A percentile compares a stretch with the other conserved stretches of the same genome.
Conservation (phyloP, 2,797 vertebrate species). For the Bryconaethiops microstoma region DNA sequence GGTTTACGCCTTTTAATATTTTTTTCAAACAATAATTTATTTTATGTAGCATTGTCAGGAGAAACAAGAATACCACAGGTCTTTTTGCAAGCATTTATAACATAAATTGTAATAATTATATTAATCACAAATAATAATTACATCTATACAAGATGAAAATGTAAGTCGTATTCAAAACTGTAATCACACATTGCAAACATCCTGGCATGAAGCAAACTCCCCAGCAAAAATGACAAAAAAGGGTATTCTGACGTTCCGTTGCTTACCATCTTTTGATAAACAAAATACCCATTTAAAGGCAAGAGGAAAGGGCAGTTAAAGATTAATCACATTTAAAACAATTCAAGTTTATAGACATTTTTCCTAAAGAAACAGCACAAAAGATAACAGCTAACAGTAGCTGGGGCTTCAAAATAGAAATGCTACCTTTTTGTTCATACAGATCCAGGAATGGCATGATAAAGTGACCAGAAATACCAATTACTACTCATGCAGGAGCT, state of each 20-base stretch:
- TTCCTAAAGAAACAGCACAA: conserved; percentile 70
- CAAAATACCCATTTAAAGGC: conserved; percentile 69
- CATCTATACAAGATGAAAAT: conserved; percentile 82
- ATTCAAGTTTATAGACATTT: conserved; percentile 69
- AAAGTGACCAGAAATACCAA: conserved; percentile 67
- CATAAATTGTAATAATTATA: conserved; percentile 78
- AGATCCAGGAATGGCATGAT: conserved; percentile 47
- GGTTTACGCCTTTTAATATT: conserved; percentile 54
- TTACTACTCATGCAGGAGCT: conserved; percentile 98
- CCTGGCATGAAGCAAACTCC: conserved; percentile 78
- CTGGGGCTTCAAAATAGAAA: conserved; percentile 84
- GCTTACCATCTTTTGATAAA: conserved; percentile 77
- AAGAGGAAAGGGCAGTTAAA: conserved; percentile 61
- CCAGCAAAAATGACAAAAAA: conserved; percentile 73
- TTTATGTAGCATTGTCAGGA: conserved; percentile 61
- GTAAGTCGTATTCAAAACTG: conserved; percentile 60
- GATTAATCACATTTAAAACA: conserved; percentile 70
- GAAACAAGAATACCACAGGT: conserved; percentile 67
- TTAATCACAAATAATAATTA: conserved; percentile 71
- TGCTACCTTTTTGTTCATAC: conserved; percentile 86
- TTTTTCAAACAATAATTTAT: conserved; percentile 64
- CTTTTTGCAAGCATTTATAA: conserved; percentile 80
- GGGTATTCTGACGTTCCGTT: conserved; percentile 76
- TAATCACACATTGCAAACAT: conserved; percentile 69
- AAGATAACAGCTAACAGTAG: conserved; percentile 77